Base-by-base conservation (phyloP, 2,113 vertebrate species). In the Austrofundulus limnaeus region DNA sequence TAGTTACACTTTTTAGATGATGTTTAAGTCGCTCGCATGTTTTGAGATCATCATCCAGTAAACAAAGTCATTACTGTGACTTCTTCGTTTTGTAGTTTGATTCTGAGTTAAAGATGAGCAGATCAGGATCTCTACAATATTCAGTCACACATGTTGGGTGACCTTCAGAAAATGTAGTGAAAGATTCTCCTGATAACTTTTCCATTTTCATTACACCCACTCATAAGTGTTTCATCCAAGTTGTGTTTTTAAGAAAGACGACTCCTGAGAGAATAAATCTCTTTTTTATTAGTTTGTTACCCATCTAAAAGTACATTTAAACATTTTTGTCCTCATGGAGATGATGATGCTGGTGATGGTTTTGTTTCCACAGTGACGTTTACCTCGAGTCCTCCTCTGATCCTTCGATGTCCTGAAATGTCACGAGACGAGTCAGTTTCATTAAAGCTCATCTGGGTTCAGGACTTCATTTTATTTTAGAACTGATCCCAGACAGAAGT, bases 381-480 rank as follows among this genome's bases (percentile, higher is more conserved):
- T 72, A 91, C 73, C 59, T 81, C 47, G 66, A 90, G 63, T 88
- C 84, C 19, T 89, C 88, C 38, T 91, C 87, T 2, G 89, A 90
- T 75, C 75, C 80, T 12, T 66, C 86, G 0, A 80, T 85, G 65
- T 91, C 90, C 92, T 92, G 51, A 69, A 83, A 89, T 25, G 14
- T 7, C 38, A 83, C 45, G 55, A 53, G 15, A 60, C 34, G 9
- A 47, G 12, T 66, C 4, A 24, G 9, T 24, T 7, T 43, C 16
- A 49, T 46, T 6, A 25, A 17, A 50, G 41, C 13, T 39, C 9
- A 12, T 14, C 1, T 14, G 19, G 23, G 0, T 21, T 17, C 19
- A 53, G n/a, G n/a, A n/a, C n/a, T n/a, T n/a, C n/a, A 12, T 7
- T 6, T 37, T 6, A 53, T 11, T 34, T 21, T 5, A 11, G 20